phyloP scores from a whole-genome alignment of 2,797 vertebrate species.

The Trematomus bernacchii region DNA sequence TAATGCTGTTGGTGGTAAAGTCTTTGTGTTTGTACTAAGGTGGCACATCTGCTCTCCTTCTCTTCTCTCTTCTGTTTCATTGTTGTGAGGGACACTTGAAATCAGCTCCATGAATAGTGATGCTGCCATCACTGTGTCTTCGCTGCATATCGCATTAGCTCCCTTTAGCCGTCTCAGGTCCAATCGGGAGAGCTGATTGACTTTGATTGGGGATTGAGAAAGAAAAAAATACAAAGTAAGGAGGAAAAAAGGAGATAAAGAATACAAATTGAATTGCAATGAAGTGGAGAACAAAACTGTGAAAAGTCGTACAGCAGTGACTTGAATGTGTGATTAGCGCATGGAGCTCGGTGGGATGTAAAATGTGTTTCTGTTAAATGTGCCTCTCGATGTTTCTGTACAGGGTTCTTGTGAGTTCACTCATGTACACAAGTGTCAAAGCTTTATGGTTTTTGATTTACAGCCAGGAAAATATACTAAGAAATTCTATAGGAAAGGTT shows the following conservation, averaged over 20 bases:
- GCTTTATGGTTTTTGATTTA: constrained; percentile 36
- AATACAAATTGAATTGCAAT: constrained; percentile 41
- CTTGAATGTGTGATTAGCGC: constrained; percentile 22
- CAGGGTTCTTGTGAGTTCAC: neutral
- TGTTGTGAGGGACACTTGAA: constrained; percentile 40
- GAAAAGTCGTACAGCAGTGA: constrained; percentile 16
- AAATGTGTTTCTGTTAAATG: constrained; percentile 20
- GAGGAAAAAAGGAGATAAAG: constrained; percentile 14
- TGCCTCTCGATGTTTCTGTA: neutral
- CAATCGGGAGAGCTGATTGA: constrained; percentile 43
- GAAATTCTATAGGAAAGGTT: neutral
- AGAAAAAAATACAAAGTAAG: constrained; percentile 19
- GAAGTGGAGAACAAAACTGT: constrained; percentile 20
- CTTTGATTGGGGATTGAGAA: constrained; percentile 45
- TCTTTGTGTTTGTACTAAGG: neutral
- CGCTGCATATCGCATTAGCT: constrained; percentile 11
- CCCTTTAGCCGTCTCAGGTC: constrained; percentile 21
- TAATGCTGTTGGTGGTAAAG: neutral
- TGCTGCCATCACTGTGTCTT: constrained; percentile 23
- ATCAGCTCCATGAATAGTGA: constrained; percentile 51
- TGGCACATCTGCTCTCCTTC: neutral
- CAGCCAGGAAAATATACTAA: neutral
- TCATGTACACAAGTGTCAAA: neutral
- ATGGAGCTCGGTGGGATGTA: neutral
- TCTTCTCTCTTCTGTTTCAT: neutral